Evolutionary conservation across 1,140 invertebrate genomes (phyloP), one percentile per base, ranked within the genome.

Genomic region (Leucophenga varia): DNA sequence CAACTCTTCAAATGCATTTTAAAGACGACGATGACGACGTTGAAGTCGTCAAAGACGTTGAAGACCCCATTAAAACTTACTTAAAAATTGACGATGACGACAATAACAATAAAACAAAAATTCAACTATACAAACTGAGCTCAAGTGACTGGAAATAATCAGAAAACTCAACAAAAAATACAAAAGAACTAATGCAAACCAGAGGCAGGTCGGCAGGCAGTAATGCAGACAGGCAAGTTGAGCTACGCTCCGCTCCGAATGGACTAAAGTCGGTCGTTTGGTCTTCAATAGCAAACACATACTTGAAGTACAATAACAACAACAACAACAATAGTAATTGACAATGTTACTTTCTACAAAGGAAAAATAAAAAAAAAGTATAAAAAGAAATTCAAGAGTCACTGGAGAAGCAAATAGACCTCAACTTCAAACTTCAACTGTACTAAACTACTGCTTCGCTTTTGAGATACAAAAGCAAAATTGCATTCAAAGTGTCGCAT

Each of bases 101-200:
- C n/a, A n/a, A n/a, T n/a, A n/a, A n/a, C n/a, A 28, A 7, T 28
- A 28, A 7, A 7, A 28, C 22, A 25, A 5, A 25, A 25, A 25
- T 25, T 10, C 22, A 10, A 25, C 22, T n/a, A 34, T 19, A 6
- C 35, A 19, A 17, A 37, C 10, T 40, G 47, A 30, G 47, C 54
- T 65, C 53, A 65, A 67, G 59, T 64, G 60, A 59, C 53, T 67
- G 63, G 50, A 59, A 58, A 67, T 65, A 67, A 67, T 67, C 56
- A 10, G 35, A 46, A 22, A 46, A 28, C 36, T n/a, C n/a, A 13
- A 54, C 59, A 57, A 50, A 68, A 59, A 67, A 68, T 68, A 59
- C 63, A 37, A 45, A 18, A 19, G 47, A 48, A 39, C 52, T n/a
- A n/a, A 47, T 54, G 49, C 54, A 54, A n/a, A n/a, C n/a, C n/a